phyloP scores from a whole-genome alignment of 2,113 vertebrate genomes.

The Corythoichthys intestinalis region DNA sequence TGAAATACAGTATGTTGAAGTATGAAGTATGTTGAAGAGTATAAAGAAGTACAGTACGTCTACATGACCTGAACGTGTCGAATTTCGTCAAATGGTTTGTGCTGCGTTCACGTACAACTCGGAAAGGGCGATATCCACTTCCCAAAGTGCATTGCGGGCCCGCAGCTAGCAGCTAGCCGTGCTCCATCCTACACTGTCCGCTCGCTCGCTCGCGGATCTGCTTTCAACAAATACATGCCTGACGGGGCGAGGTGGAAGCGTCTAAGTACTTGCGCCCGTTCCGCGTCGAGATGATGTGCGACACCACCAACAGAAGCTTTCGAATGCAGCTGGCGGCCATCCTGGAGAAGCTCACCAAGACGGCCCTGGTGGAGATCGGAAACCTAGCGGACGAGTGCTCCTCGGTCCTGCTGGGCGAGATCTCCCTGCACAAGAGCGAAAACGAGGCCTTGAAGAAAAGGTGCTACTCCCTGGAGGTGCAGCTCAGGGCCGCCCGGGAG shows the following conservation, averaged over 20 bases:
- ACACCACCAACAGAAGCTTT: slow-evolving; percentile 59
- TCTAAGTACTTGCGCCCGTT: too few relatives aligned
- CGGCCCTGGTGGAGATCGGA: slow-evolving; percentile 67
- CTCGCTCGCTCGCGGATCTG: too few relatives aligned
- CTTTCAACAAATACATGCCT: background rate
- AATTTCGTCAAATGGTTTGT: background rate
- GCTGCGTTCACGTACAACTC: slow-evolving; percentile 4
- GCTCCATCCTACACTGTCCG: background rate
- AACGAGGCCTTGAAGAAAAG: slow-evolving; percentile 72
- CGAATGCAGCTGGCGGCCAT: slow-evolving; percentile 65
- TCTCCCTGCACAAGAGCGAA: slow-evolving; percentile 69
- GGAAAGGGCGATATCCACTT: slow-evolving; percentile 1
- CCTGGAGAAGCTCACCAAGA: slow-evolving; percentile 70
- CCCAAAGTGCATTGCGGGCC: slow-evolving; percentile 62
- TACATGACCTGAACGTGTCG: too few relatives aligned
- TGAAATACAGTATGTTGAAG: too few relatives aligned
- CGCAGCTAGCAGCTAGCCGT: slow-evolving; percentile 11
- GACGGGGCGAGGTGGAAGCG: background rate
- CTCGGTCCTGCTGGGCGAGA: slow-evolving; percentile 66
- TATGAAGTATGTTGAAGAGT: too few relatives aligned
- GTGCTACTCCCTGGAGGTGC: slow-evolving; percentile 68
- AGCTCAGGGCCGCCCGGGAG: slow-evolving; percentile 67
- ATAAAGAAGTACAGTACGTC: too few relatives aligned
- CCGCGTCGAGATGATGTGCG: slow-evolving; percentile 58
- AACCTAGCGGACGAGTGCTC: slow-evolving; percentile 72